A percentile compares a stretch with the other conserved stretches of the same genome.
These are phyloP conservation scores for Caenorhabditis latens DNA, from an alignment of 1,140 invertebrate species.

Conservation along the genomic window DNA sequence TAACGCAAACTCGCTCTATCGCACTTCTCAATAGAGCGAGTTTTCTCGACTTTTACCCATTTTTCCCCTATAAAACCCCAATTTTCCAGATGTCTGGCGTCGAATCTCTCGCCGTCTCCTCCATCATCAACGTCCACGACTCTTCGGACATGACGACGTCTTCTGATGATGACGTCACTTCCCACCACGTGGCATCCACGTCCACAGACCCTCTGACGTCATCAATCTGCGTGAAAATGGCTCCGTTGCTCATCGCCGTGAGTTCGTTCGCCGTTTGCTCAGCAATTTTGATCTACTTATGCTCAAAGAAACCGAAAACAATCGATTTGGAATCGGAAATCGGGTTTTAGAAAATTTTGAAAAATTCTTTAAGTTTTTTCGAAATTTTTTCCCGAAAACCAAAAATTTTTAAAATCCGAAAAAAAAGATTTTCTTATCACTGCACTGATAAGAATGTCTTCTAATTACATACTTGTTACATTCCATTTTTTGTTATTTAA, in stretches of 20 bases:
- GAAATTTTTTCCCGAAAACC: neutral
- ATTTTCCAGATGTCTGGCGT: conserved; percentile 40
- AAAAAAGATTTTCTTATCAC: conserved; percentile 28
- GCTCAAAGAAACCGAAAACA: conserved; percentile 50
- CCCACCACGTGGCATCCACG: neutral
- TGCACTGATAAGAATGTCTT: conserved; percentile 31
- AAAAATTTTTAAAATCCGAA: too few relatives aligned
- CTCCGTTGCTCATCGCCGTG: conserved; percentile 15
- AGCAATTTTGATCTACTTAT: conserved; percentile 4
- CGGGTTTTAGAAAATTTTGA: neutral
- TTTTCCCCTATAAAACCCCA: neutral
- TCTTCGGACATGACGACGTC: neutral
- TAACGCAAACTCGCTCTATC: too few relatives aligned
- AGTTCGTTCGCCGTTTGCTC: conserved; percentile 30
- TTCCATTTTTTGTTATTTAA: neutral
- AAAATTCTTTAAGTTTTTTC: too few relatives aligned
- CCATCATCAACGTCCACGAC: conserved; percentile 40
- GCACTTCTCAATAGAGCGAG: too few relatives aligned
- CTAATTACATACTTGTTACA: conserved; percentile 31
- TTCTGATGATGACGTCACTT: neutral
- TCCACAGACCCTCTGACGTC: neutral
- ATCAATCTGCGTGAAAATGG: conserved; percentile 33
- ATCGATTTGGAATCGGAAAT: conserved; percentile 35
- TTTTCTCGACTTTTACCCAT: too few relatives aligned
- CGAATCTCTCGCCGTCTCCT: conserved; percentile 8